phyloP scores from a whole-genome alignment of 2,888 invertebrate species.

The Deilephila elpenor region DNA sequence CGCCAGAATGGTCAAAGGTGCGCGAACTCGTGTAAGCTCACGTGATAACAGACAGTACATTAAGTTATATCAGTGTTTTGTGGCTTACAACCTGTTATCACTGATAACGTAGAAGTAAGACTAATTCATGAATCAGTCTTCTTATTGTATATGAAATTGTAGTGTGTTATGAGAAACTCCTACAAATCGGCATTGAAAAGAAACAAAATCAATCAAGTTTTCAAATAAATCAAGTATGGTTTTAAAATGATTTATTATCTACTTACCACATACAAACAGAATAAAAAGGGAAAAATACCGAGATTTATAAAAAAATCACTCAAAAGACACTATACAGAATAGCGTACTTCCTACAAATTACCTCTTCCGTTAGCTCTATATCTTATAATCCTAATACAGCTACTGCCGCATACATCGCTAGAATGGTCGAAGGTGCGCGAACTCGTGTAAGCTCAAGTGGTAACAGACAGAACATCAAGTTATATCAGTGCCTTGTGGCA shows the following conservation, averaged over 20 bases:
- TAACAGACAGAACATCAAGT: neutral
- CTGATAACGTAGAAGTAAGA: neutral
- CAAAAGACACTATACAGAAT: too few relatives aligned
- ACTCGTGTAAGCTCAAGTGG: neutral
- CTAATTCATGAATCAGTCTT: too few relatives aligned
- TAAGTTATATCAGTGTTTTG: neutral
- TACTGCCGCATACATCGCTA: neutral
- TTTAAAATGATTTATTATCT: too few relatives aligned
- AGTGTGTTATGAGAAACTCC: too few relatives aligned
- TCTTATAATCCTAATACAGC: neutral
- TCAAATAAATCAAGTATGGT: too few relatives aligned
- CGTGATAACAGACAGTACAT: neutral
- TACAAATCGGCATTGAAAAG: too few relatives aligned
- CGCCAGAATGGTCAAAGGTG: constrained; percentile 1
- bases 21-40: neutral
- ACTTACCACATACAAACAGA: too few relatives aligned
- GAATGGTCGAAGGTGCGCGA: neutral
- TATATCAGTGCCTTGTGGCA: constrained; percentile 1
- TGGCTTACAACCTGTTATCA: neutral
- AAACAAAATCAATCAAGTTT: too few relatives aligned
- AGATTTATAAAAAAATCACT: too few relatives aligned
- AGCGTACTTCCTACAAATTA: too few relatives aligned
- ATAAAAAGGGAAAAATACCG: too few relatives aligned
- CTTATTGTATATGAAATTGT: too few relatives aligned
- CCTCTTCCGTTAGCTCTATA: neutral